These are phyloP conservation scores for Diprion similis DNA, from an alignment of 1,140 invertebrate genomes.

Conservation along the genomic window DNA sequence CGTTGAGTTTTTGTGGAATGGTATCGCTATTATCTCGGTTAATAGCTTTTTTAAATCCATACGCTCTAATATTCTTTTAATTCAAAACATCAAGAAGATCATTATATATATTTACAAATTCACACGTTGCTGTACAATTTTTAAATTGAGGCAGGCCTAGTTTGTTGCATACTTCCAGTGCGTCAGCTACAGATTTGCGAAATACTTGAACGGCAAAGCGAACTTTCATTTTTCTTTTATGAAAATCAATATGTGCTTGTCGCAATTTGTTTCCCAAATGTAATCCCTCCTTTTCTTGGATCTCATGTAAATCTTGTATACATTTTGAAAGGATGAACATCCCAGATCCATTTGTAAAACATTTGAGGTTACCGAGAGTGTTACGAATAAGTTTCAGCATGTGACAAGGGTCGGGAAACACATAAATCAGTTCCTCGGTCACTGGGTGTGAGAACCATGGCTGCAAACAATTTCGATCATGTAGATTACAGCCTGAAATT, in stretches of 20 bases:
- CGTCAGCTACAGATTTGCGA: conserved; percentile 37
- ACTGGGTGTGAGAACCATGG: conserved; percentile 19
- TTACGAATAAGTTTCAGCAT: conserved; percentile 47
- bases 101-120: conserved; percentile 40
- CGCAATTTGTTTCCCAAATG: conserved; percentile 43
- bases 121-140: conserved; percentile 30
- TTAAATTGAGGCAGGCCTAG: conserved; percentile 30
- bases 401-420: conserved; percentile 41
- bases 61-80: too few species aligned
- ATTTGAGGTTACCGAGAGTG: conserved; percentile 37
- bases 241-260: conserved; percentile 39
- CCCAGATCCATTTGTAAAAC: conserved; percentile 36
- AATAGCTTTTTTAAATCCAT: too few species aligned
- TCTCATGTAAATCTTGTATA: conserved; percentile 35
- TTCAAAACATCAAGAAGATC: conserved; percentile 43
- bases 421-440: conserved; percentile 23
- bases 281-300: conserved; percentile 37
- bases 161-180: too few species aligned
- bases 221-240: conserved; percentile 46
- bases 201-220: conserved; percentile 41
- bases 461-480: conserved; percentile 9
- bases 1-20: too few species aligned
- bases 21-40: too few species aligned
- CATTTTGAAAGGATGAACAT: conserved; percentile 34
- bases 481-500: conserved; percentile 18